phyloP scores from a whole-genome alignment of 2,113 vertebrate genomes.

The Myodes glareolus region DNA sequence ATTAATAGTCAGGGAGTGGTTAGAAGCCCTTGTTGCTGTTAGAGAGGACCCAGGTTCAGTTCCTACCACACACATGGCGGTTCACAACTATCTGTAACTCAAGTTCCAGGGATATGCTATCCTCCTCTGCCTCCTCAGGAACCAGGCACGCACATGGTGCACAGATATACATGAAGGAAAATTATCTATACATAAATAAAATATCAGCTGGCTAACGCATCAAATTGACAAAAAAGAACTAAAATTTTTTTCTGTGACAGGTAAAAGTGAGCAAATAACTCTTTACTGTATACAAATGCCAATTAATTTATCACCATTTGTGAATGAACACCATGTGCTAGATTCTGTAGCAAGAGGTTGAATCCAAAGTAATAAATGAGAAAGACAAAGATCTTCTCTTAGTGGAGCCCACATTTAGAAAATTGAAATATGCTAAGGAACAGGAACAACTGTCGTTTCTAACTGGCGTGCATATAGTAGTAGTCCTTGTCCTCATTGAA shows the following conservation, averaged over 20 bases:
- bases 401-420: not conserved
- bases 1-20: not conserved
- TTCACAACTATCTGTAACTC: not conserved
- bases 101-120: not conserved
- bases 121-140: not conserved
- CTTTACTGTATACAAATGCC: not conserved
- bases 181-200: not conserved
- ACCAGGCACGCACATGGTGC: not conserved
- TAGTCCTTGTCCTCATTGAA: not conserved
- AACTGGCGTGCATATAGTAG: not conserved
- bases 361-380: not conserved
- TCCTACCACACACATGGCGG: not conserved
- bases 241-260: constrained; percentile 5
- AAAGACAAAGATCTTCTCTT: not conserved
- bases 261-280: not conserved
- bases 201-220: not conserved
- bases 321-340: not conserved
- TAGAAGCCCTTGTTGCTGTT: not conserved
- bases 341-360: not conserved
- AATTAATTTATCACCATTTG: constrained; percentile 30
- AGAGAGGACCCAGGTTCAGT: not conserved
- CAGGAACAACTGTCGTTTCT: not conserved
- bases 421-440: not conserved
- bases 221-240: not conserved
- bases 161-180: not conserved